Base-by-base conservation (phyloP, 2,888 invertebrate species). In the Sinentomon sp. region DNA sequence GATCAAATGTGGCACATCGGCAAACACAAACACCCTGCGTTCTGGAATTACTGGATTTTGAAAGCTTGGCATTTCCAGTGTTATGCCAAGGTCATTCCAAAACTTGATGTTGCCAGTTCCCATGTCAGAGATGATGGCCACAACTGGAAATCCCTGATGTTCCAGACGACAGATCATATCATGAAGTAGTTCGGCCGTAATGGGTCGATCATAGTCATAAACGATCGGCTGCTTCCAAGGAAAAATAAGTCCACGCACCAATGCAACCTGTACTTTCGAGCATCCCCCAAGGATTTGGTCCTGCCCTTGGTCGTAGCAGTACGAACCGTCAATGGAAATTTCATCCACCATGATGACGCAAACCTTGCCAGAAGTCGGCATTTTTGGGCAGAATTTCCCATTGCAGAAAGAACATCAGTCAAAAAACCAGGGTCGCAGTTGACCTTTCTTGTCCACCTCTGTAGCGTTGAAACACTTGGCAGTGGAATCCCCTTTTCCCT, bases 201-300 rank as follows among this genome's bases (percentile, higher is more conserved):
- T 37, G n/a, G 17, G 13, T 1, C 17, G 30, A 20, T 43, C 39
- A 34, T 39, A 43, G 9, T 37, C 31, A 25, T 33, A 41, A 30
- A 28, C 42, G 16, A 42, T 26, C 12, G 38, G 37, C 17, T 40
- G 39, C 12, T 40, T 41, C 40, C 43, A 43, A 2, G 22, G 20
- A 10, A 5, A 3, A 10, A 24, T 33, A 2, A 40, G 19, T 5
- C 39, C 36, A 12, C 36, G 12, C 2, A 35, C 5, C 31, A 41
- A 29, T 17, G 30, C 29, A 2, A 38, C 32, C 27, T 43, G 41
- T 6, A 34, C 40, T 26, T 43, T 38, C 2, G 34, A 33, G 20
- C 35, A 23, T 3, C 35, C 29, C 9, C 16, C 21, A 19, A 36
- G n/a, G 17, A 42, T 35, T 28, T 20, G 22, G 17, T 37, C 37